Conservation (phyloP, 30 jellyfish, hydroid and myxozoan genomes). For the Sanderia malayensis region DNA sequence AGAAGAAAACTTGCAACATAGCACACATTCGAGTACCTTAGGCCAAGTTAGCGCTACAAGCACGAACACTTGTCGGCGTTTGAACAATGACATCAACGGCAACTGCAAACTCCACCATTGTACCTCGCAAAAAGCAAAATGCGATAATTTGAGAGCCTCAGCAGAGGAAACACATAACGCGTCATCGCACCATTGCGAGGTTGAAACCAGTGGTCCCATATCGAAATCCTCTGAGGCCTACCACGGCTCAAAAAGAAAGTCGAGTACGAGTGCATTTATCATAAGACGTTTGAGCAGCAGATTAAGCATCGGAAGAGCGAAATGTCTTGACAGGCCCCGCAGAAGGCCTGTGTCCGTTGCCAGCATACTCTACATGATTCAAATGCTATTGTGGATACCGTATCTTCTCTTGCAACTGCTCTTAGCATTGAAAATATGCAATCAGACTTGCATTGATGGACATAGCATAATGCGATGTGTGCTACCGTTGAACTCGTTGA, state of each 20-base stretch:
- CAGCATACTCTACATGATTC: slow-evolving; percentile 28
- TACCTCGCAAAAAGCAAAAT: not conserved
- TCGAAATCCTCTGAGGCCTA: not conserved
- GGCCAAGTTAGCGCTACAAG: too few species aligned
- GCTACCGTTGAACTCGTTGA: slow-evolving; percentile 17
- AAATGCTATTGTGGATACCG: slow-evolving; percentile 42
- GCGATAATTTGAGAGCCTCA: not conserved
- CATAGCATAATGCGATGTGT: not conserved
- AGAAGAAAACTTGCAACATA: not conserved
- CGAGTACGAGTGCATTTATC: not conserved
- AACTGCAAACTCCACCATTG: not conserved
- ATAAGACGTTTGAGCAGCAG: not conserved
- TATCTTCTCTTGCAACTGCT: slow-evolving; percentile 11
- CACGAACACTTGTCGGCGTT: too few species aligned
- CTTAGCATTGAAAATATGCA: not conserved
- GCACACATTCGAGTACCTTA: too few species aligned
- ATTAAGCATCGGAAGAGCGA: not conserved
- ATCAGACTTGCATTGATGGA: not conserved
- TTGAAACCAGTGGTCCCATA: not conserved
- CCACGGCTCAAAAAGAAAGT: not conserved
- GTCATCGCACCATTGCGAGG: not conserved
- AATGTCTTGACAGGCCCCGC: not conserved
- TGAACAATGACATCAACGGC: not conserved
- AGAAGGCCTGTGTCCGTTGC: slow-evolving; percentile 13
- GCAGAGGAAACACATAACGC: not conserved